Conservation (phyloP, 2,797 vertebrate species). For the Cyprinella venusta region DNA sequence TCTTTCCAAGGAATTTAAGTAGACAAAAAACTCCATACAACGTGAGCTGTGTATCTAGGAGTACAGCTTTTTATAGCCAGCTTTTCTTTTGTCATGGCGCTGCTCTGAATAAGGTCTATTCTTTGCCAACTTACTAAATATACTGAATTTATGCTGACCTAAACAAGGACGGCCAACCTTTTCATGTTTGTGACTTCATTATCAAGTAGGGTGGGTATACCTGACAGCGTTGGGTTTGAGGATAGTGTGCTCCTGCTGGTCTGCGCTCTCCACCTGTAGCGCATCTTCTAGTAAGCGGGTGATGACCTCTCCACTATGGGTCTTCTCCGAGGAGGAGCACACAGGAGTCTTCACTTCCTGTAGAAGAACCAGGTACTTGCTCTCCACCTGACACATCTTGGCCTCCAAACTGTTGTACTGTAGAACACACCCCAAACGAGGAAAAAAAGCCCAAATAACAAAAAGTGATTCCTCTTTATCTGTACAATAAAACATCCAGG, state of each 20-base stretch:
- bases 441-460: not conserved
- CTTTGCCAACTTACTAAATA: not conserved
- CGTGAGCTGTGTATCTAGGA: no score
- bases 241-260: conserved; percentile 84
- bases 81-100: no score
- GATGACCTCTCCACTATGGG: conserved; percentile 85
- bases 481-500: not conserved
- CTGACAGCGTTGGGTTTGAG: conserved; percentile 91
- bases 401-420: conserved; percentile 92
- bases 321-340: conserved; percentile 88
- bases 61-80: no score
- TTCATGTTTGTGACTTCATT: not conserved
- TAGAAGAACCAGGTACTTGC: conserved; percentile 93
- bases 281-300: conserved; percentile 92
- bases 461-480: no score
- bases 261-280: conserved; percentile 84
- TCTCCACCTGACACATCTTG: conserved; percentile 96
- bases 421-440: not conserved
- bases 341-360: conserved; percentile 93
- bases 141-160: not conserved
- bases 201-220: conserved; percentile 70
- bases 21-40: no score
- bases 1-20: no score
- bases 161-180: not conserved
- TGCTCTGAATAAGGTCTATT: no score